Evolutionary conservation across 2,113 vertebrate species (phyloP).

Genomic region (Penelope pileata): DNA sequence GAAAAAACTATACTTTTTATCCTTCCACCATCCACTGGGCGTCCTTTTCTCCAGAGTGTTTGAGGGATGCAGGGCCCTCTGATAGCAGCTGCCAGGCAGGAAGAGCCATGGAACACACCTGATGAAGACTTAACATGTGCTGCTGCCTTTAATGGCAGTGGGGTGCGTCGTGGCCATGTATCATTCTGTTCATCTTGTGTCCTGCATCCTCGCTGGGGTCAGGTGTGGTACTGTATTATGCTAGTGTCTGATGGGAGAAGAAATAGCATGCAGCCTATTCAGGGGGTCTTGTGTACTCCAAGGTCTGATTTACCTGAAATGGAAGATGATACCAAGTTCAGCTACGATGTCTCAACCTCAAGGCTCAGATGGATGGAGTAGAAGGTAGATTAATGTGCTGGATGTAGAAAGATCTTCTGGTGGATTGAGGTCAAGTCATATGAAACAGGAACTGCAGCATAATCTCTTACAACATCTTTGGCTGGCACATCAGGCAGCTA

Average conservation of each 20-base stretch:
- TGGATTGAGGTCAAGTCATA: background rate
- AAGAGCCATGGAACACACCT: background rate
- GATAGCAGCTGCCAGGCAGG: background rate
- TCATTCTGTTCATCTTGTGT: background rate
- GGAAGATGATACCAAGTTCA: background rate
- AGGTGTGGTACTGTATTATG: background rate
- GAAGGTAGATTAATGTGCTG: background rate
- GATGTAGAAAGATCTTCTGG: background rate
- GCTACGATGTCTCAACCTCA: fast-evolving
- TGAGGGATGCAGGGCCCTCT: background rate
- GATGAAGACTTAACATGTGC: background rate
- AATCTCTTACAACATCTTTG: background rate
- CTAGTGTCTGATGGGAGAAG: background rate
- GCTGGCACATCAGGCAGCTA: background rate
- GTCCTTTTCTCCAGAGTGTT: background rate
- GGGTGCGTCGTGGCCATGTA: fast-evolving
- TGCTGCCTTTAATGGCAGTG: background rate
- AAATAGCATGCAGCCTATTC: background rate
- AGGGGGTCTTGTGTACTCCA: background rate
- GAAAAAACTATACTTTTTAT: background rate
- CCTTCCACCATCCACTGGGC: background rate
- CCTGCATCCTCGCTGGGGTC: background rate
- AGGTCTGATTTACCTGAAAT: background rate
- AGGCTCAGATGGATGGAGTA: background rate
- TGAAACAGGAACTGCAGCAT: background rate